Evolutionary conservation across 2,797 vertebrate species (phyloP).

Genomic region (Arctocebus calabarensis): DNA sequence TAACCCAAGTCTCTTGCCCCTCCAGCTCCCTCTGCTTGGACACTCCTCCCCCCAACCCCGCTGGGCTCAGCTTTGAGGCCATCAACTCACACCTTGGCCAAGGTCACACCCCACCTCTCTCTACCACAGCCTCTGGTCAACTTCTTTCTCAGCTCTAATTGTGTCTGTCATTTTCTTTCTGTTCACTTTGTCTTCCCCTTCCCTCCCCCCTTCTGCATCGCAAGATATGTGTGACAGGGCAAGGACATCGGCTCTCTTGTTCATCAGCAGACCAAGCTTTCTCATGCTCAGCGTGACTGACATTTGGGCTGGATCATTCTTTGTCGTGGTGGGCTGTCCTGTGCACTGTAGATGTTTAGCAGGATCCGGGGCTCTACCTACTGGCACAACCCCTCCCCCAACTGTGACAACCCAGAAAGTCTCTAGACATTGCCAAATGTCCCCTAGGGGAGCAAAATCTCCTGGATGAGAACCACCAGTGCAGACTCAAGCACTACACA

Average conservation of each 20-base stretch:
- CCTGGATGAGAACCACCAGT: not conserved
- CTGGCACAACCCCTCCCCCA: not conserved
- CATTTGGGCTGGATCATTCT: not conserved
- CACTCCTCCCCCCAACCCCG: fast-evolving
- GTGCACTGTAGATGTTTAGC: too few relatives aligned
- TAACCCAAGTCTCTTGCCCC: not conserved
- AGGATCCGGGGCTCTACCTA: not conserved
- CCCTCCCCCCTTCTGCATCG: not conserved
- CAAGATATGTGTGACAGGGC: not conserved
- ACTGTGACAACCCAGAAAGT: not conserved
- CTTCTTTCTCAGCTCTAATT: not conserved
- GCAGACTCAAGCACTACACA: not conserved
- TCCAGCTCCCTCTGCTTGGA: not conserved
- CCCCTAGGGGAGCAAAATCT: not conserved
- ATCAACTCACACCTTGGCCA: not conserved
- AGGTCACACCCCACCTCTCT: not conserved
- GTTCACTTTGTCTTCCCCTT: not conserved
- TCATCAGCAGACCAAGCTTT: not conserved
- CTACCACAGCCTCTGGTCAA: not conserved
- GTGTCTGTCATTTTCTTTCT: not conserved
- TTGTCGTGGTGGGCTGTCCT: not conserved
- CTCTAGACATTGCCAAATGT: not conserved
- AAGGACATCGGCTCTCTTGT: not conserved
- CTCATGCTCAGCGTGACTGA: not conserved
- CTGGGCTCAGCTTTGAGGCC: not conserved